phyloP scores from a whole-genome alignment of 2,797 vertebrate genomes.

The Pampus argenteus region DNA sequence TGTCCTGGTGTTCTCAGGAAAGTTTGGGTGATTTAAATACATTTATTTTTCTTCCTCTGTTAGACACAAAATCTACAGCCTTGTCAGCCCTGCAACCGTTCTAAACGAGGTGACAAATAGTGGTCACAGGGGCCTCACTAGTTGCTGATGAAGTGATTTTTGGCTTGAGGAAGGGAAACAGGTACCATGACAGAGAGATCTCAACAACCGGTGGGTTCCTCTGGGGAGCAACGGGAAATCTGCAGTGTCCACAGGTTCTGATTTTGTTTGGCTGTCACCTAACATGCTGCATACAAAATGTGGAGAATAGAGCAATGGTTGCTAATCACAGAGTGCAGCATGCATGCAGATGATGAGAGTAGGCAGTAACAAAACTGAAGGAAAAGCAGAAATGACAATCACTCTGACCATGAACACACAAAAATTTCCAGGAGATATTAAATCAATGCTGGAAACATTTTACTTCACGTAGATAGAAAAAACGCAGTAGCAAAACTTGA shows the following conservation, averaged over 20 bases:
- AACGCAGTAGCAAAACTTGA: slow-evolving; percentile 17
- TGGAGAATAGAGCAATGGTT: background rate
- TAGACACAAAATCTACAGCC: slow-evolving; percentile 46
- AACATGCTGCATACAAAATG: slow-evolving; percentile 16
- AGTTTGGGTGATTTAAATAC: slow-evolving; percentile 32
- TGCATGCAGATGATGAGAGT: slow-evolving; percentile 12
- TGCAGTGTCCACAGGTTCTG: slow-evolving; percentile 47
- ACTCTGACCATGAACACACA: background rate
- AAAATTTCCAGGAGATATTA: background rate
- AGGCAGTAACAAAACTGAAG: slow-evolving; percentile 15
- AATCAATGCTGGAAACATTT: background rate
- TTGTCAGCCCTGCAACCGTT: slow-evolving; percentile 53
- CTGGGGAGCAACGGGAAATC: slow-evolving; percentile 48
- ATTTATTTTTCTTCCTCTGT: slow-evolving; percentile 19
- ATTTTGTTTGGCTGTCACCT: slow-evolving; percentile 50
- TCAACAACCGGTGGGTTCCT: slow-evolving; percentile 65
- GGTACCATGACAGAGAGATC: slow-evolving; percentile 56
- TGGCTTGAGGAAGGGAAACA: slow-evolving; percentile 51
- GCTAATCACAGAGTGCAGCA: background rate
- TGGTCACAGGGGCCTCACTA: slow-evolving; percentile 54
- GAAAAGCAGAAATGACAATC: slow-evolving; percentile 11
- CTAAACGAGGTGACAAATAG: slow-evolving; percentile 65
- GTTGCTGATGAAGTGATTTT: slow-evolving; percentile 70
- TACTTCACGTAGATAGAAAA: background rate
- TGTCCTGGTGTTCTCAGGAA: slow-evolving; percentile 10